Conservation (phyloP, 1,140 invertebrate genomes). For the Drosophila nigrodunni region DNA sequence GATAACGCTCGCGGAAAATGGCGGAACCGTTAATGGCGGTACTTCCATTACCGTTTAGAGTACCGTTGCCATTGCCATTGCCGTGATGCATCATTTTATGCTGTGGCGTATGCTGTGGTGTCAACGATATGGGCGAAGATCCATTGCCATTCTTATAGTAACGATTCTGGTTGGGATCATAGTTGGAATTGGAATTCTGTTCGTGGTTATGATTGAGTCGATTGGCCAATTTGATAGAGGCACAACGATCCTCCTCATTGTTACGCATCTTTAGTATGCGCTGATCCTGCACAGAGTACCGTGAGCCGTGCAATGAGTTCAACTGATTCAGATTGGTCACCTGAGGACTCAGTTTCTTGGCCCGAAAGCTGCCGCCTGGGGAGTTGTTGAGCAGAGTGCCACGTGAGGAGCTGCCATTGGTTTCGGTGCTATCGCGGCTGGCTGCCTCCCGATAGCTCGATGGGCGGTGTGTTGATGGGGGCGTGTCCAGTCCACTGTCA, state of each 20-base stretch:
- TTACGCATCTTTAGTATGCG: constrained; percentile 84
- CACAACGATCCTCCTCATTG: constrained; percentile 78
- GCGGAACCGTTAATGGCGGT: constrained; percentile 69
- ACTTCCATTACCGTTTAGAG: constrained; percentile 62
- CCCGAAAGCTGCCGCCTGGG: constrained; percentile 77
- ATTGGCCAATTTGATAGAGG: constrained; percentile 79
- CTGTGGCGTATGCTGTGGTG: constrained; percentile 77
- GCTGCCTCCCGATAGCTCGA: constrained; percentile 79
- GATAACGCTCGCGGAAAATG: constrained; percentile 79
- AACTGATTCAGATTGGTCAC: constrained; percentile 77
- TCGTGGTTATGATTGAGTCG: constrained; percentile 72
- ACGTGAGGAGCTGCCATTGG: constrained; percentile 76
- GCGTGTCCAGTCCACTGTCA: constrained; percentile 83
- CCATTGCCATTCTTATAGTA: constrained; percentile 80
- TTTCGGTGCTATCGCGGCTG: constrained; percentile 78
- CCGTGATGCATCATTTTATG: constrained; percentile 64
- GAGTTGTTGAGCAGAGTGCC: constrained; percentile 79
- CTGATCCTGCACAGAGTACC: constrained; percentile 81
- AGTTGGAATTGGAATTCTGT: constrained; percentile 38
- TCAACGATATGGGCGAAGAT: constrained; percentile 71
- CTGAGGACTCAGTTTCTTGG: constrained; percentile 73
- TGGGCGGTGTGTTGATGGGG: constrained; percentile 80
- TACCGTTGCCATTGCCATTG: constrained; percentile 68
- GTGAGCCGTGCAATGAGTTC: constrained; percentile 73
- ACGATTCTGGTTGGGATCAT: constrained; percentile 84